A percentile compares a stretch with the other conserved stretches of the same genome.
Conservation (phyloP, 2,113 vertebrate genomes). For the Thomomys bottae region DNA sequence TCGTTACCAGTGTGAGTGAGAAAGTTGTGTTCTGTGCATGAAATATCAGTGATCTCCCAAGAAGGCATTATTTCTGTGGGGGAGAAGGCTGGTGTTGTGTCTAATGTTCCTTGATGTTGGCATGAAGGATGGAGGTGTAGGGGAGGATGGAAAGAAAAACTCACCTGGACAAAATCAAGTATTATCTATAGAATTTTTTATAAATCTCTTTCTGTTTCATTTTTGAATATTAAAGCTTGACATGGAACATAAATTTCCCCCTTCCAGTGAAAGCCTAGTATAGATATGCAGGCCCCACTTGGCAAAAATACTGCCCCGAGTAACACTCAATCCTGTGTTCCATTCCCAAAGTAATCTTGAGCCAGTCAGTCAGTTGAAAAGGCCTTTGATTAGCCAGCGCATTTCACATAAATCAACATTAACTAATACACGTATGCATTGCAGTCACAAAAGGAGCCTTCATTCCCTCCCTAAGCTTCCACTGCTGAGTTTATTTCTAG, state of each 20-base stretch:
- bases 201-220: neutral
- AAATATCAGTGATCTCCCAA: neutral
- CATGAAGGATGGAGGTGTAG: neutral
- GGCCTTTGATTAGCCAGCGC: conserved; percentile 11
- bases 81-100: neutral
- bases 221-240: conserved; percentile 28
- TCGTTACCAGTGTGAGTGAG: neutral
- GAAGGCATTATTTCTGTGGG: neutral
- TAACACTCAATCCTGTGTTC: conserved; percentile 2
- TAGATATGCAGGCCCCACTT: neutral
- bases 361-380: neutral
- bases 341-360: neutral
- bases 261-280: neutral
- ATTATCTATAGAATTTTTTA: conserved; percentile 16
- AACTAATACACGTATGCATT: neutral
- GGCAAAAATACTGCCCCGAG: conserved; percentile 6
- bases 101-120: neutral
- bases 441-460: neutral
- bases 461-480: neutral
- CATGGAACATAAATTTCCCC: neutral
- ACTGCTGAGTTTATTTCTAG: neutral
- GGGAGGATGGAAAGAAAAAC: conserved; percentile 21
- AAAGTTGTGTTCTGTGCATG: neutral
- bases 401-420: neutral
- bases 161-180: neutral